phyloP scores from a whole-genome alignment of 1,140 invertebrate species.

The Acromyrmex charruanus region DNA sequence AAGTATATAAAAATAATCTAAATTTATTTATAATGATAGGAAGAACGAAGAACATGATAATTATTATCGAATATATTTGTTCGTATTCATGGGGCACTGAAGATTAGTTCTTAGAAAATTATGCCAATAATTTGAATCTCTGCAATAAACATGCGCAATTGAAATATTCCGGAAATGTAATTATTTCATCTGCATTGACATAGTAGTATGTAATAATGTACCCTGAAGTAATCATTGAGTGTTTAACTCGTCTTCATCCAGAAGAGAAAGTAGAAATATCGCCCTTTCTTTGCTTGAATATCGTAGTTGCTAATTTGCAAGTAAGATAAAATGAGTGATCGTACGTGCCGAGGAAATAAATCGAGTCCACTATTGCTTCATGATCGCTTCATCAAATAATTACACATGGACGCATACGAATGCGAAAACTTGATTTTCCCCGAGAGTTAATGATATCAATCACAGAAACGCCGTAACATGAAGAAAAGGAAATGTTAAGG shows the following conservation, averaged over 20 bases:
- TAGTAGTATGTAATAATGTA: constrained; percentile 11
- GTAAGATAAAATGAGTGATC: constrained; percentile 21
- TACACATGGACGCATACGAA: constrained; percentile 4
- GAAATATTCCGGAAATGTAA: constrained; percentile 2
- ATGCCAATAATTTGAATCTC: neutral
- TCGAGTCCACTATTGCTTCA: constrained; percentile 31
- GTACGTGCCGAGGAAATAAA: constrained; percentile 30
- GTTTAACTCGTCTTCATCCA: constrained; percentile 33
- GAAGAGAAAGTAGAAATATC: constrained; percentile 24
- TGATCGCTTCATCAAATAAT: constrained; percentile 47
- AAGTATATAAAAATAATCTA: neutral
- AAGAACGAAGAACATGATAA: neutral
- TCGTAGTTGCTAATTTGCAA: constrained; percentile 28
- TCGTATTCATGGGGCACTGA: neutral
- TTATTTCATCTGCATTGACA: constrained; percentile 3
- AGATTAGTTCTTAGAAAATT: constrained; percentile 6
- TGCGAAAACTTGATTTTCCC: constrained; percentile 31
- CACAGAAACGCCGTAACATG: neutral
- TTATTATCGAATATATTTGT: neutral
- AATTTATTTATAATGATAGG: neutral
- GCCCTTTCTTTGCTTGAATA: constrained; percentile 14
- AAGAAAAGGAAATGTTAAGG: constrained; percentile 2
- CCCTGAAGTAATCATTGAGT: neutral
- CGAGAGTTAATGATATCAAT: constrained; percentile 26
- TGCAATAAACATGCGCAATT: constrained; percentile 1